Evolutionary conservation across 2,113 vertebrate genomes (phyloP).

Genomic region (Struthio camelus): DNA sequence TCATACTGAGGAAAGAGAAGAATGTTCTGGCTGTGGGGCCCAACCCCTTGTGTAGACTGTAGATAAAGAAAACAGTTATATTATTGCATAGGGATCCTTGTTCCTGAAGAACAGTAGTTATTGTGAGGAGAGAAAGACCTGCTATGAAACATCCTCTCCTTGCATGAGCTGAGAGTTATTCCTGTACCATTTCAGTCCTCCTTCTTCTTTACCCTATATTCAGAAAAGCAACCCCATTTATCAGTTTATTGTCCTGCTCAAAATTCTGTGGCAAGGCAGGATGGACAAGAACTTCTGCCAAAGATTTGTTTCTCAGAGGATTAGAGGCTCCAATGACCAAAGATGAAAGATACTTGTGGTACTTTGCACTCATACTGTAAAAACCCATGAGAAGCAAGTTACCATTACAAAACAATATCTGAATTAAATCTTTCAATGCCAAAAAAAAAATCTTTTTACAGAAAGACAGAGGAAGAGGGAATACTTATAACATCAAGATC

Average conservation of each 20-base stretch:
- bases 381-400: neutral
- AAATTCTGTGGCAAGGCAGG: neutral
- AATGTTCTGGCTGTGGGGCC: neutral
- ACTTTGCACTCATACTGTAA: neutral
- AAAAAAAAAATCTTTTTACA: neutral
- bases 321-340: neutral
- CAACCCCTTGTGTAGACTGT: neutral
- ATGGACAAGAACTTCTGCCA: neutral
- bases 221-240: neutral
- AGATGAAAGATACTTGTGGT: too few species aligned
- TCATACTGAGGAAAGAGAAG: neutral
- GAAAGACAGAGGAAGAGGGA: neutral
- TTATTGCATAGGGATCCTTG: neutral
- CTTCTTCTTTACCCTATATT: neutral
- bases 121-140: neutral
- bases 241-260: neutral
- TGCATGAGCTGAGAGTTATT: neutral
- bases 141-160: neutral
- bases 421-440: neutral
- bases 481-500: neutral
- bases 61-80: neutral
- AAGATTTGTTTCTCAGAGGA: neutral
- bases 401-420: neutral
- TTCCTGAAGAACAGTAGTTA: neutral
- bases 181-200: neutral